A percentile compares a stretch with the other conserved stretches of the same genome.
phyloP scores from a whole-genome alignment of 2,797 vertebrate species.

The Chrosomus eos region DNA sequence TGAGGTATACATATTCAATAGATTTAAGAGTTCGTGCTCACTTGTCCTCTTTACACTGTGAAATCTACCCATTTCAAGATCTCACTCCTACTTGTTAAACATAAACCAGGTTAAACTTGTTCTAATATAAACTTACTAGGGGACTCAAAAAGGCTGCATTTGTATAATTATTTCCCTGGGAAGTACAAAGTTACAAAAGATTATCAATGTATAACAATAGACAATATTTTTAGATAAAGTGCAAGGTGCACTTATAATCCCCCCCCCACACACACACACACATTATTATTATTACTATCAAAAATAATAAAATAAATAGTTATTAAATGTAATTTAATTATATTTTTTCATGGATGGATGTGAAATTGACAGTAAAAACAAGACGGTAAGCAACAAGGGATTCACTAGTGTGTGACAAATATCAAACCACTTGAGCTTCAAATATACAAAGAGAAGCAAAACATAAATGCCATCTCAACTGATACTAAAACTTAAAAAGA shows the following conservation, averaged over 20 bases:
- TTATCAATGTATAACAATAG: not conserved
- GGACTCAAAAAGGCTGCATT: not conserved
- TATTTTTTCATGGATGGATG: not conserved
- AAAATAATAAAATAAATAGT: not conserved
- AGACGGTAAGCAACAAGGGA: not conserved
- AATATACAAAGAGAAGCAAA: not conserved
- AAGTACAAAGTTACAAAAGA: not conserved
- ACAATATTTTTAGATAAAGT: not conserved
- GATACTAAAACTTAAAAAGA: not conserved
- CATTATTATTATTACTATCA: not conserved
- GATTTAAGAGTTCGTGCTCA: not conserved
- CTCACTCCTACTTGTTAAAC: conserved; percentile 35
- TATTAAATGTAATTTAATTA: not conserved
- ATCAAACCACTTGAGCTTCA: not conserved
- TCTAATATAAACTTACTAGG: not conserved
- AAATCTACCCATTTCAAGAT: not conserved
- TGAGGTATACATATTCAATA: not conserved
- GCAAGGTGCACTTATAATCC: not conserved
- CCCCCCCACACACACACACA: too few relatives aligned
- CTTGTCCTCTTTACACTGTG: not conserved
- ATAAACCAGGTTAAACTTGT: conserved; percentile 32
- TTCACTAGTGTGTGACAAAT: not conserved
- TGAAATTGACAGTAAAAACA: not conserved
- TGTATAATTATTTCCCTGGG: not conserved
- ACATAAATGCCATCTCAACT: not conserved